phyloP scores from a whole-genome alignment of 2,888 invertebrate species.

The Sisyra nigra region DNA sequence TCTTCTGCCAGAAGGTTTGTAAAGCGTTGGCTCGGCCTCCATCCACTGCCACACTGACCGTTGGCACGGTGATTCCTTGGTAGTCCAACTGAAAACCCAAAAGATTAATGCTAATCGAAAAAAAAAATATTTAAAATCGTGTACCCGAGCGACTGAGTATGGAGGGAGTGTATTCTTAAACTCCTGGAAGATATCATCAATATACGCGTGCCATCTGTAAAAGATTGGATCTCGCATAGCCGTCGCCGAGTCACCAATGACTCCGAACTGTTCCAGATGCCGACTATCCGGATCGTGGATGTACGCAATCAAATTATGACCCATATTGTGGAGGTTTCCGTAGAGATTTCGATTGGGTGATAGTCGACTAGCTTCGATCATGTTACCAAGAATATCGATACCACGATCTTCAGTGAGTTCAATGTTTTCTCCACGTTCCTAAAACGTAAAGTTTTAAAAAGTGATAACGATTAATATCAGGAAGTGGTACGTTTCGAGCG shows the following conservation, averaged over 20 bases:
- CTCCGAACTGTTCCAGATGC: slow-evolving; percentile 61
- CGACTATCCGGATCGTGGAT: slow-evolving; percentile 68
- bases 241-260: slow-evolving; percentile 71
- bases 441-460: slow-evolving; percentile 5
- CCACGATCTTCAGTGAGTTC: slow-evolving; percentile 45
- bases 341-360: slow-evolving; percentile 54
- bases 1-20: slow-evolving; percentile 64
- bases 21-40: slow-evolving; percentile 35
- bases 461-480: neutral
- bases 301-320: slow-evolving; percentile 61
- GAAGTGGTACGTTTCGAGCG: slow-evolving; percentile 34
- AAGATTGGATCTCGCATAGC: slow-evolving; percentile 79
- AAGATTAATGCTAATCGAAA: neutral
- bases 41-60: slow-evolving; percentile 33
- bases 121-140: neutral
- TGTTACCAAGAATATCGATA: slow-evolving; percentile 64
- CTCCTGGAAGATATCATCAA: slow-evolving; percentile 62
- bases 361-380: slow-evolving; percentile 55
- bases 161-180: slow-evolving; percentile 53
- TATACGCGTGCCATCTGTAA: slow-evolving; percentile 70
- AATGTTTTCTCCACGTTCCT: slow-evolving; percentile 40
- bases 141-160: slow-evolving; percentile 35
- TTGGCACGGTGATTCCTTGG: slow-evolving; percentile 42
- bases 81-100: slow-evolving; percentile 29
- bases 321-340: slow-evolving; percentile 71